Evolutionary conservation across 2,113 vertebrate species (phyloP).

Genomic region (Phrynocephalus versicolor): DNA sequence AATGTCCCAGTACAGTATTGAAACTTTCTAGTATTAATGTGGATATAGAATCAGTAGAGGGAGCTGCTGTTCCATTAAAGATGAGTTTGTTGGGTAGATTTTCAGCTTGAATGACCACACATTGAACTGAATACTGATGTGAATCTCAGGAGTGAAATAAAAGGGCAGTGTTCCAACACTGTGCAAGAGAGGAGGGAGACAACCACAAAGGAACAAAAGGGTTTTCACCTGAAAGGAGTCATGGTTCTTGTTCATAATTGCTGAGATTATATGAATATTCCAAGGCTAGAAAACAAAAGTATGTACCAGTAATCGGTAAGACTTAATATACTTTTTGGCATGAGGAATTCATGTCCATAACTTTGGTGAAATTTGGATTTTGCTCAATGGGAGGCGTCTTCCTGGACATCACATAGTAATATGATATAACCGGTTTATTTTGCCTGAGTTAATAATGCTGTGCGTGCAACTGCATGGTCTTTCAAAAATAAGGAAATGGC

Average conservation of each 20-base stretch:
- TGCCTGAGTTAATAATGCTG: not conserved
- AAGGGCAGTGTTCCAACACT: conserved; percentile 49
- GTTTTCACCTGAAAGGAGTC: conserved; percentile 38
- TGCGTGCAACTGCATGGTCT: not conserved
- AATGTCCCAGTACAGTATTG: not conserved
- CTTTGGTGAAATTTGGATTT: not conserved
- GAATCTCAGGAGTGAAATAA: conserved; percentile 48
- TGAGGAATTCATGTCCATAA: conserved; percentile 24
- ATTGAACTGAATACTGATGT: conserved; percentile 37
- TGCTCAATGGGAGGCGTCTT: not conserved
- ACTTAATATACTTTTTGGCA: conserved; percentile 27
- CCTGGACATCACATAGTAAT: not conserved
- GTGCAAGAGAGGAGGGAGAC: conserved; percentile 19
- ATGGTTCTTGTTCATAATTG: conserved; percentile 23
- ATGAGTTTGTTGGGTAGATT: conserved; percentile 22
- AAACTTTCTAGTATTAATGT: not conserved
- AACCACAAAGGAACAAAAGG: conserved; percentile 40
- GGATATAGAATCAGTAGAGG: conserved; percentile 71
- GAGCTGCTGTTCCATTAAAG: conserved; percentile 69
- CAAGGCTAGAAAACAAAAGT: conserved; percentile 29
- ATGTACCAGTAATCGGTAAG: conserved; percentile 23
- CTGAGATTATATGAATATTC: conserved; percentile 2
- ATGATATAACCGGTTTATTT: too few species aligned
- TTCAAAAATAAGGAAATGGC: not conserved
- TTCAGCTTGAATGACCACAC: conserved; percentile 48